Percentiles rank a stretch among this genome's conserved stretches.
Conservation (phyloP, 2,113 vertebrate species). For the Dolichallabes microphthalmus region DNA sequence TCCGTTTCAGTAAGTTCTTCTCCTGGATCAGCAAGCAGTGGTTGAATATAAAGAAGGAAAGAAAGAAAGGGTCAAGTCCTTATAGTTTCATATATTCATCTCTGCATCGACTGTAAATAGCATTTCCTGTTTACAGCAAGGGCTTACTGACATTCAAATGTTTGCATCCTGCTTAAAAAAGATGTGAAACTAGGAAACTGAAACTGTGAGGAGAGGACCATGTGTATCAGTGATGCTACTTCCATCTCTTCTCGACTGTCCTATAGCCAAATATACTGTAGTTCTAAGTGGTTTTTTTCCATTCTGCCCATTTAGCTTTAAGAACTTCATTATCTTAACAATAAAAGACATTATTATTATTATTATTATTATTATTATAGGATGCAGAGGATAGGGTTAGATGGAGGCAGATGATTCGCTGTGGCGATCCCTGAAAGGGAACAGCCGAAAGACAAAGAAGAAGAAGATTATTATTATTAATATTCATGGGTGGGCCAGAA, state of each 20-base stretch:
- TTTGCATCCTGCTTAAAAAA: background rate
- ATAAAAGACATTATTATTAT: background rate
- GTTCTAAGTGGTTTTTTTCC: background rate
- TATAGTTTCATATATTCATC: background rate
- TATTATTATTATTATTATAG: too few species aligned
- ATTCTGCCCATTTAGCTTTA: background rate
- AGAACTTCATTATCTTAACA: background rate
- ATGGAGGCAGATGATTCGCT: too few species aligned
- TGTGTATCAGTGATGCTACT: background rate
- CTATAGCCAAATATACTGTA: too few species aligned
- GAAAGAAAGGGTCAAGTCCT: background rate
- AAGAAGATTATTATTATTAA: too few species aligned
- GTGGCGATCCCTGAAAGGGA: too few species aligned
- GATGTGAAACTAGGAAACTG: background rate
- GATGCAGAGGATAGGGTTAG: too few species aligned
- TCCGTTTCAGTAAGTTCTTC: background rate
- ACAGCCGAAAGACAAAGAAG: too few species aligned
- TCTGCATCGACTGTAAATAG: background rate
- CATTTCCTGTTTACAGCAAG: background rate
- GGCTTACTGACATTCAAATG: background rate
- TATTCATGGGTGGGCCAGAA: background rate
- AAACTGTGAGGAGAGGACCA: background rate
- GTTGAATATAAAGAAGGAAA: background rate
- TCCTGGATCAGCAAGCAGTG: background rate
- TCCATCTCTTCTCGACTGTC: background rate